These are phyloP conservation scores for Microcebus ravelobensis DNA, from an alignment of 2,113 vertebrate species.

Conservation along the genomic window DNA sequence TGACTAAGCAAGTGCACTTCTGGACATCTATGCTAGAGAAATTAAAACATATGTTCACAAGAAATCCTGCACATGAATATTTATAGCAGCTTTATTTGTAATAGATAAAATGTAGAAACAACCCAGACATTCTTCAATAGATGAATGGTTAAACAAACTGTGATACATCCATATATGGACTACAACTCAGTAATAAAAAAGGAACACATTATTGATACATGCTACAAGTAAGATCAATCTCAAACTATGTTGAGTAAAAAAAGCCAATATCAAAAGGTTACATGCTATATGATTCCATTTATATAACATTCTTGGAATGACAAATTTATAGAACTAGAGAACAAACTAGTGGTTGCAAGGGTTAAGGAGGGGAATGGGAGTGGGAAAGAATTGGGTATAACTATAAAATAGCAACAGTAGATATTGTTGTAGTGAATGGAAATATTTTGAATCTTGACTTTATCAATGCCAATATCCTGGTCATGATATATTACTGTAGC, in stretches of 20 bases:
- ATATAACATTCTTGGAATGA: not conserved
- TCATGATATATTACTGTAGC: not conserved
- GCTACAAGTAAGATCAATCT: not conserved
- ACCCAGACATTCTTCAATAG: not conserved
- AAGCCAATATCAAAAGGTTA: not conserved
- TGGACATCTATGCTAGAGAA: not conserved
- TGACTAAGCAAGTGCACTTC: not conserved
- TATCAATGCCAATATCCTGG: not conserved
- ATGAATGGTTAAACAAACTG: not conserved
- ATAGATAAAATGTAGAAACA: not conserved
- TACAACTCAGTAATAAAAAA: not conserved
- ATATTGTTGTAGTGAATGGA: not conserved
- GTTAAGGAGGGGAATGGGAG: not conserved
- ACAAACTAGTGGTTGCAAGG: not conserved
- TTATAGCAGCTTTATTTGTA: not conserved
- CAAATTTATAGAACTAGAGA: not conserved
- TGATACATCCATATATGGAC: not conserved
- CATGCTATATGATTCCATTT: not conserved
- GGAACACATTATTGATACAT: not conserved
- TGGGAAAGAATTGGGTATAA: not conserved
- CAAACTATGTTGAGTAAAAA: not conserved
- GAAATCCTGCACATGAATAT: not conserved
- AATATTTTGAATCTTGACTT: not conserved
- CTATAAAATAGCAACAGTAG: not conserved
- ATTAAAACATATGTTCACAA: not conserved